Evolutionary conservation across 2,797 vertebrate genomes (phyloP).

Genomic region (Micromesistius poutassou): DNA sequence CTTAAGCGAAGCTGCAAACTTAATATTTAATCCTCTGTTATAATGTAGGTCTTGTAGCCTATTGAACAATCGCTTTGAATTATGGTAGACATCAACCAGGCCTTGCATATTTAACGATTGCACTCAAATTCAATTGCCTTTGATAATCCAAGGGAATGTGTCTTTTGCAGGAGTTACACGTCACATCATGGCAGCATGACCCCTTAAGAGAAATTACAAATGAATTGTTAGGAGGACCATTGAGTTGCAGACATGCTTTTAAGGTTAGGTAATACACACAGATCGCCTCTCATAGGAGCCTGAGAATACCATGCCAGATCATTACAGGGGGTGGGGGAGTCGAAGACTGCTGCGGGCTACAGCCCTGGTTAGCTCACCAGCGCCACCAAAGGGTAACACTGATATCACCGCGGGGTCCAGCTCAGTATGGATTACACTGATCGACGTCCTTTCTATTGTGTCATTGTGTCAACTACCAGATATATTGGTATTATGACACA

Average conservation of each 20-base stretch:
- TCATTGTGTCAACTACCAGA: background rate
- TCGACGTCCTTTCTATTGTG: background rate
- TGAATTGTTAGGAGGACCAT: background rate
- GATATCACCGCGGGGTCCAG: background rate
- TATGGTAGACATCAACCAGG: conserved; percentile 15
- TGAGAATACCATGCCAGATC: background rate
- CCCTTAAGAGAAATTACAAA: background rate
- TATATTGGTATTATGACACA: background rate
- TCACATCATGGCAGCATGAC: background rate
- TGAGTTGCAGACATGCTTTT: background rate
- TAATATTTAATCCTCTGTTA: conserved; percentile 21
- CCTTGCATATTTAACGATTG: conserved; percentile 18
- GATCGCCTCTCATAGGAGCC: background rate
- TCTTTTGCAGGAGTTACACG: background rate
- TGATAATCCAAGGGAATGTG: conserved; percentile 5
- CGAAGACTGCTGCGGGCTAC: background rate
- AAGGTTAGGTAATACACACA: background rate
- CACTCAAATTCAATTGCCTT: conserved; percentile 3
- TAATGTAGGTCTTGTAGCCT: conserved; percentile 12
- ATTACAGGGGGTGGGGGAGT: background rate
- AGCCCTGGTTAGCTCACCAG: background rate
- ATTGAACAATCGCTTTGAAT: conserved; percentile 21
- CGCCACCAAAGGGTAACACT: background rate
- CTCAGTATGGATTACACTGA: background rate
- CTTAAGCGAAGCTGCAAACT: conserved; percentile 25